Conservation (phyloP, 2,888 invertebrate genomes). For the Xestia c-nigrum region DNA sequence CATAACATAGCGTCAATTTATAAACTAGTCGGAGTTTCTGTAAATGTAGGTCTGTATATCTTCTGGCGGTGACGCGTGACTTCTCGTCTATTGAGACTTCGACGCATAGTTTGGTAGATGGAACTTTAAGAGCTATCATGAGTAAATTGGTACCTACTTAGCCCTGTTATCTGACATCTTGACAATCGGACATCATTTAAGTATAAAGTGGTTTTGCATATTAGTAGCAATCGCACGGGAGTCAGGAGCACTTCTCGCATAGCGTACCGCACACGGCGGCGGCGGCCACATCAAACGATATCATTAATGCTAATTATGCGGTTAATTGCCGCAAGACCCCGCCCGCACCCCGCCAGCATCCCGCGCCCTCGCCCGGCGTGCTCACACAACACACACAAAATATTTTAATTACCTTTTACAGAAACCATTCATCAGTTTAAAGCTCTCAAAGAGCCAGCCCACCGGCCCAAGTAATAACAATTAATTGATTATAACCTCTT, state of each 20-base stretch:
- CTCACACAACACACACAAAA: slow-evolving; percentile 44
- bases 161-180: not conserved
- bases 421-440: slow-evolving; percentile 49
- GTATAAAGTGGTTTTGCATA: slow-evolving; percentile 37
- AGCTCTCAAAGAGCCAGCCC: slow-evolving; percentile 16
- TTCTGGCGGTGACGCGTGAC: no score
- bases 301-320: slow-evolving; percentile 66
- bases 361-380: not conserved
- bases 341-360: slow-evolving; percentile 30
- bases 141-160: not conserved
- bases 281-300: slow-evolving; percentile 65
- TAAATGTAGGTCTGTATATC: not conserved
- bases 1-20: slow-evolving; percentile 12
- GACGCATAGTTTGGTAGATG: not conserved
- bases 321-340: slow-evolving; percentile 57
- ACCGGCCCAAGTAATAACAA: slow-evolving; percentile 33
- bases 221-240: not conserved
- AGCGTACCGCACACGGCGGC: slow-evolving; percentile 59
- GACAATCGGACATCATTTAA: not conserved
- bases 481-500: slow-evolving; percentile 51
- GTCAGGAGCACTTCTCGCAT: slow-evolving; percentile 14
- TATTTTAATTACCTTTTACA: slow-evolving; percentile 66
- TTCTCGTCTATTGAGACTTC: not conserved
- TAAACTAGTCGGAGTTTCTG: not conserved
- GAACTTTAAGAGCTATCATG: not conserved